Evolutionary conservation across 2,888 invertebrate species (phyloP).

Genomic region (Eilema caniola): DNA sequence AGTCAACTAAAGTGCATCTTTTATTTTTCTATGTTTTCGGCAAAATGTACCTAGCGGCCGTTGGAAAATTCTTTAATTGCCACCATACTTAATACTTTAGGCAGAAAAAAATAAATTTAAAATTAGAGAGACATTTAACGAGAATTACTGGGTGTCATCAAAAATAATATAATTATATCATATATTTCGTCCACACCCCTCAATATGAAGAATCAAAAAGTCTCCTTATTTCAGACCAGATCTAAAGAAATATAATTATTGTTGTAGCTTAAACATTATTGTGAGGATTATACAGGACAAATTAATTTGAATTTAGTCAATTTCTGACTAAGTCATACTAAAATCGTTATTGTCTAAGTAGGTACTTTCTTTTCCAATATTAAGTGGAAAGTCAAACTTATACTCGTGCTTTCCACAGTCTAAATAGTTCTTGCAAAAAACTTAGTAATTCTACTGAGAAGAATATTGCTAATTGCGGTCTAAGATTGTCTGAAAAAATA

Average conservation of each 20-base stretch:
- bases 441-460: background rate
- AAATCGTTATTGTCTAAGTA: background rate
- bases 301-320: too few relatives aligned
- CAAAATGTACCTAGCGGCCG: too few relatives aligned
- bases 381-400: too few relatives aligned
- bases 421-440: background rate
- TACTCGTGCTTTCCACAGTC: too few relatives aligned
- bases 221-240: background rate
- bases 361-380: too few relatives aligned
- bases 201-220: background rate
- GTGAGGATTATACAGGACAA: background rate
- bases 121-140: background rate
- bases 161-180: background rate
- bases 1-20: too few relatives aligned
- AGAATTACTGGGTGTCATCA: background rate
- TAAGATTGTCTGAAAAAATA: background rate
- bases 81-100: too few relatives aligned
- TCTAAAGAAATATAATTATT: background rate
- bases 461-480: background rate
- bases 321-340: background rate
- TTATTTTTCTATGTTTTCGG: too few relatives aligned
- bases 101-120: too few relatives aligned
- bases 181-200: too few relatives aligned
- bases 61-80: too few relatives aligned
- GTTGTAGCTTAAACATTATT: background rate